Conservation (phyloP, 2,888 invertebrate species). For the Cantharis lateralis region DNA sequence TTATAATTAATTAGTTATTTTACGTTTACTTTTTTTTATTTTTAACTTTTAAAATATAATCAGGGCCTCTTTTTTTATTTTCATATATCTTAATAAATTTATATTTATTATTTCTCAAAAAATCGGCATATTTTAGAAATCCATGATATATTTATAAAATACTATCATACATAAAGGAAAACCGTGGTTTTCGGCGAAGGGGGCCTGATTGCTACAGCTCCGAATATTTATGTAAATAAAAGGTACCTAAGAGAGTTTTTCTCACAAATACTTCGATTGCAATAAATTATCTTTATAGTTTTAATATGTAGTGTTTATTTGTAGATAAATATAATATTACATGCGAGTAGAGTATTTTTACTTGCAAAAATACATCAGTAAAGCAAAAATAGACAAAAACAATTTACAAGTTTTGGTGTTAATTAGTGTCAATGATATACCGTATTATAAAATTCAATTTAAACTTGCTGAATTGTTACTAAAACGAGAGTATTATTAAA, state of each 20-base stretch:
- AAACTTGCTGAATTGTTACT: not conserved
- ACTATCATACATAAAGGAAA: too few relatives aligned
- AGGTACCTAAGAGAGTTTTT: not conserved
- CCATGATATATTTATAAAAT: too few relatives aligned
- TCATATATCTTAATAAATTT: too few relatives aligned
- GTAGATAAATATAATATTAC: not conserved
- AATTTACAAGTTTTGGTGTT: not conserved
- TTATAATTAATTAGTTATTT: too few relatives aligned
- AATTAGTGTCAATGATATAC: not conserved
- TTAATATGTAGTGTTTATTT: not conserved
- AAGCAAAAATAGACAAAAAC: not conserved
- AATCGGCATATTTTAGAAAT: too few relatives aligned
- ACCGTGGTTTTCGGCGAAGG: too few relatives aligned
- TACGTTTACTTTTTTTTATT: too few relatives aligned
- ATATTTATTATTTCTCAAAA: too few relatives aligned
- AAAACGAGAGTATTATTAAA: not conserved
- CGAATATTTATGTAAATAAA: too few relatives aligned
- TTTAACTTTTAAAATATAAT: too few relatives aligned
- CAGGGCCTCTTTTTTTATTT: too few relatives aligned
- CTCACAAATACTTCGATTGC: not conserved
- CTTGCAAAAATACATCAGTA: not conserved
- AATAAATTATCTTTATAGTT: not conserved
- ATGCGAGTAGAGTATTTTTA: not conserved
- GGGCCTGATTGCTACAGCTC: too few relatives aligned
- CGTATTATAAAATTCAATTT: not conserved